Evolutionary conservation across 2,113 vertebrate genomes (phyloP), one percentile per base, ranked within the genome.

Genomic region (Leptobrachium leishanense): DNA sequence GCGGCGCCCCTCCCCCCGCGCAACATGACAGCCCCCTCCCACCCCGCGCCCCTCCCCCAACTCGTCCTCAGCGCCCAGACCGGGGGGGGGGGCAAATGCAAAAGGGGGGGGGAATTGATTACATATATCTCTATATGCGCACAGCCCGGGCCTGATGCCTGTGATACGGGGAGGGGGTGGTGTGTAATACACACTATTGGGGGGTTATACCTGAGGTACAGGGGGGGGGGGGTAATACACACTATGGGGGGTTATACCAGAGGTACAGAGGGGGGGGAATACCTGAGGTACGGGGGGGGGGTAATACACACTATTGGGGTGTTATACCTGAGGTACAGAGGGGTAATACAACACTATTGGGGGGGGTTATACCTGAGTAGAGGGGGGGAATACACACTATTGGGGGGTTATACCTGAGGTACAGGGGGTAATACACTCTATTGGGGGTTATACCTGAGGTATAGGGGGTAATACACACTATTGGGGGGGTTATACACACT

Each of bases 11-110:
- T 68, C 70, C 71, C 72, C 67, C 64, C 78, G 74, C 70, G 43
- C 77, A 79, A 64, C 41, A 74, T 80, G 78, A 80, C 78, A 80
- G 78, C 63, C 46, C 43, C 41, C 43, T 54, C 46, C 46, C 6
- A 6, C 46, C 2, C 2, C 46, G 6, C 65, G 55, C 78, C 72
- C 78, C 78, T 71, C 78, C 78, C 71, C 72, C 77, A 63, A 50
- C 71, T 71, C 13, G 68, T n/a, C n/a, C n/a, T n/a, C n/a, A n/a
- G n/a, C n/a, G n/a, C n/a, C n/a, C n/a, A n/a, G n/a, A n/a, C n/a
- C n/a, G n/a, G n/a, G 50, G 50, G 50, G 50, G 50, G 50, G 11
- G 1, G 11, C 5, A 53, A 6, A 5, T 5, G 8, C 5, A 31
- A 39, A 11, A 1, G 20, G 2, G 40, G 2, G 39, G 31, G 6